phyloP scores from a whole-genome alignment of 2,888 invertebrate species.

The Drosophila meridionalis region DNA sequence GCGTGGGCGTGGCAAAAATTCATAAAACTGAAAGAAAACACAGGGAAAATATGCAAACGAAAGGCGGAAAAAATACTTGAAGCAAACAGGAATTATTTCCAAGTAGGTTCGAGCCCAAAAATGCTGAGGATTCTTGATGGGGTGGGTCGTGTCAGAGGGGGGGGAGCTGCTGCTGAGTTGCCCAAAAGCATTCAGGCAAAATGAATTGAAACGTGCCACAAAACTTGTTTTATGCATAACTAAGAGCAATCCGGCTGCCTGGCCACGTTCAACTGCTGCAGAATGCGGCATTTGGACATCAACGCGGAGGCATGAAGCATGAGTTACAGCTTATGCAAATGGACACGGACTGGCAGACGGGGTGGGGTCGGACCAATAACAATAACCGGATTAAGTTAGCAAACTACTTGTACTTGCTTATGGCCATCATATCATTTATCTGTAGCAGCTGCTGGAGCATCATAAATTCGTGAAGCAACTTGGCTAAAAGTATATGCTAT shows the following conservation, averaged over 20 bases:
- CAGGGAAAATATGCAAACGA: constrained; percentile 38
- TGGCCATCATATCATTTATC: constrained; percentile 6
- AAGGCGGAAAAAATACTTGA: constrained; percentile 31
- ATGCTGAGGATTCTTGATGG: constrained; percentile 12
- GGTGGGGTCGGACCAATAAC: background rate
- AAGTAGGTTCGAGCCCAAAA: constrained; percentile 36
- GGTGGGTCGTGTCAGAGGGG: background rate
- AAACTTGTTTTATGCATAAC: constrained; percentile 60
- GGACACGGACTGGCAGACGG: background rate
- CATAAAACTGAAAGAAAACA: constrained; percentile 56
- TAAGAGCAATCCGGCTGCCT: constrained; percentile 9
- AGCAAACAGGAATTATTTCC: constrained; percentile 34
- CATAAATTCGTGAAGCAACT: constrained; percentile 5
- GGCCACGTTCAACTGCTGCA: background rate
- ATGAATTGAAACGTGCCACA: constrained; percentile 65
- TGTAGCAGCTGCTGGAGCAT: constrained; percentile 13
- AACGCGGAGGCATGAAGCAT: constrained; percentile 9
- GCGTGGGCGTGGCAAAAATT: constrained; percentile 35
- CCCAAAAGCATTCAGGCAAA: constrained; percentile 43
- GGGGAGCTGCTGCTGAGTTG: background rate
- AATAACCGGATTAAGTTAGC: constrained; percentile 10
- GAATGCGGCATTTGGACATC: constrained; percentile 15
- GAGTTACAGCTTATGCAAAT: constrained; percentile 41
- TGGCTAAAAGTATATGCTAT: constrained; percentile 1
- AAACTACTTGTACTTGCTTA: constrained; percentile 13